Base-by-base conservation (phyloP, 2,797 vertebrate species). In the Avahi laniger region DNA sequence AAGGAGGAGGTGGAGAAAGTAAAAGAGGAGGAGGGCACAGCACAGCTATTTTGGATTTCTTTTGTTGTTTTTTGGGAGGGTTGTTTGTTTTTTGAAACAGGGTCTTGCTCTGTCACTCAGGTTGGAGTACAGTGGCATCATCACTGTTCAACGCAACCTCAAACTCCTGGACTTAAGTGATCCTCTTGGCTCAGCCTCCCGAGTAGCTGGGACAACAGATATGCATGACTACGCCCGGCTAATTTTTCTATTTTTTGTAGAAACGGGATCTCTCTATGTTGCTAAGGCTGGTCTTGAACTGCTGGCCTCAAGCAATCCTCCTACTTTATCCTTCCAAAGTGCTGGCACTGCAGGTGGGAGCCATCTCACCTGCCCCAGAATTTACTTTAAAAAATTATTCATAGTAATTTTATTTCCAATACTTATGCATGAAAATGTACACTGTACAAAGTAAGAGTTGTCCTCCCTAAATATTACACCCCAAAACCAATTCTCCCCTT, bases 211-310 rank as follows among this genome's bases (percentile, higher is more conserved):
- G 46, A 76, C 73, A n/a, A 50, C 26, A 30, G 26, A 41, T 8
- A 7, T 13, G 1, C 43, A 18, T 11, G 46, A n/a, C 46, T 5
- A n/a, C 1, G 1, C 33, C 46, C 0, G 5, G 33, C 48, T 76
- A n/a, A 50, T 50, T 76, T n/a, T n/a, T n/a, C 4, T 50, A n/a
- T 50, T 50, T 76, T 76, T 76, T 73, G 15, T 73, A 73, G 43
- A 43, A 7, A 43, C 5, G 43, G 1, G 43, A 43, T 43, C 43
- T 43, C 43, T 43, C 43, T 43, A 8, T 43, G 43, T 43, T 8
- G 7, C 43, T 43, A 1, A 43, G 43, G 43, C 43, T 43, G 43
- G 43, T 43, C 43, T 43, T 7, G 43, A 43, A 43, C 43, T 43
- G 43, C 43, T 43, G 43, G 43, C 43, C 43, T 43, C 43, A 43